Evolutionary conservation across 2,888 invertebrate species (phyloP).

Genomic region (Scaptomyza caliginosa): DNA sequence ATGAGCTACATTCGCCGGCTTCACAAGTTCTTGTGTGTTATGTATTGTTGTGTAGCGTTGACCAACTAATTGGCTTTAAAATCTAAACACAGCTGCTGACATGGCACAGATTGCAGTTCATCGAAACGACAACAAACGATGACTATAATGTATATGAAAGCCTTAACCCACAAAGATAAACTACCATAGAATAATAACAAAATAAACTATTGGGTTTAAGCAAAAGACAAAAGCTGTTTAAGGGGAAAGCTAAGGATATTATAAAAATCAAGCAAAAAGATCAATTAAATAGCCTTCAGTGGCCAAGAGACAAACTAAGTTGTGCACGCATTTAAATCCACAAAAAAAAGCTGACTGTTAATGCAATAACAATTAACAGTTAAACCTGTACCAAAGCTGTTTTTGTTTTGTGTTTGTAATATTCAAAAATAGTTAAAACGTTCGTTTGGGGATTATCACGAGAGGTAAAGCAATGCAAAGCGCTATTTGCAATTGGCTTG

Average conservation of each 20-base stretch:
- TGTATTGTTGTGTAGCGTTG: conserved; percentile 28
- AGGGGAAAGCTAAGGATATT: not conserved
- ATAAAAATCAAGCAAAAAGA: too few relatives aligned
- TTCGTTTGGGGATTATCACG: not conserved
- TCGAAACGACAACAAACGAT: conserved; percentile 3
- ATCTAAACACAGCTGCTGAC: conserved; percentile 62
- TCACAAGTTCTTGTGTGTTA: conserved; percentile 2
- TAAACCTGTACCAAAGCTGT: not conserved
- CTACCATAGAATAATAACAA: not conserved
- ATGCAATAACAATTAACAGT: not conserved
- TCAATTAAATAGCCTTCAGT: too few relatives aligned
- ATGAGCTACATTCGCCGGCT: conserved; percentile 43
- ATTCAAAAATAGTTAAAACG: not conserved
- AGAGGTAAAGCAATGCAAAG: too few relatives aligned
- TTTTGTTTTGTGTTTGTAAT: not conserved
- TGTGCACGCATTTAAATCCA: not conserved
- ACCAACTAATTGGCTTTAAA: conserved; percentile 72
- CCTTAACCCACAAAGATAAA: conserved; percentile 47
- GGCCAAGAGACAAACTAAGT: too few relatives aligned
- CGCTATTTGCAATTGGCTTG: conserved; percentile 11
- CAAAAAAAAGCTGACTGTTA: not conserved
- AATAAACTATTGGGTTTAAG: not conserved
- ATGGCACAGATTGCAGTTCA: conserved; percentile 55
- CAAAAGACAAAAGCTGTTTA: not conserved
- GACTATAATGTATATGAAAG: conserved; percentile 31